Evolutionary conservation across 1,140 invertebrate species (phyloP).

Genomic region (Caerostris extrusa): DNA sequence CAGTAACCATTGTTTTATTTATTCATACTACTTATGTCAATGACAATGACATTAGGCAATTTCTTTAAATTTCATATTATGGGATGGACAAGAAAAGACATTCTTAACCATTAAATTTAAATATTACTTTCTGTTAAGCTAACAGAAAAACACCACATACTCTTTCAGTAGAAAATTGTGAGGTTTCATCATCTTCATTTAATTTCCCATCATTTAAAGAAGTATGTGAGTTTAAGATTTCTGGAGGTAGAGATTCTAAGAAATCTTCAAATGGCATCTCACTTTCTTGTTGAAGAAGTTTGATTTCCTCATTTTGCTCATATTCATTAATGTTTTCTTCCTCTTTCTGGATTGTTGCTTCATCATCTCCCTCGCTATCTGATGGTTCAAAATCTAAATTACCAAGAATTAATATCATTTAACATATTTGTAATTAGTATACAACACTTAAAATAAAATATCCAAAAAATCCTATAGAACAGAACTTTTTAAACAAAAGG

Average conservation of each 20-base stretch:
- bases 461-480: too few species aligned
- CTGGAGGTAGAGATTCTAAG: conserved; percentile 87
- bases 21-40: too few species aligned
- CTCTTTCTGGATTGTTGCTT: conserved; percentile 96
- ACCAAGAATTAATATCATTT: background rate
- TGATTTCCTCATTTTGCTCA: conserved; percentile 89
- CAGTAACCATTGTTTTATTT: too few species aligned
- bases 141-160: background rate
- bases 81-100: too few species aligned
- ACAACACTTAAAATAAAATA: too few species aligned
- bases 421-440: too few species aligned
- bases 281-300: conserved; percentile 93
- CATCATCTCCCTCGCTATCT: conserved; percentile 91
- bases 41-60: too few species aligned
- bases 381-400: conserved; percentile 89
- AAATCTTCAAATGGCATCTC: conserved; percentile 95
- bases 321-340: conserved; percentile 87
- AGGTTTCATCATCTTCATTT: background rate
- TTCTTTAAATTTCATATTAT: too few species aligned
- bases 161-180: background rate
- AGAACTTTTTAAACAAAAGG: too few species aligned
- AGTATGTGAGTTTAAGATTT: conserved; percentile 80
- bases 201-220: background rate
- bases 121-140: too few species aligned
- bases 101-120: too few species aligned